phyloP scores from a whole-genome alignment of 2,888 invertebrate species.

The Netelia melanura region DNA sequence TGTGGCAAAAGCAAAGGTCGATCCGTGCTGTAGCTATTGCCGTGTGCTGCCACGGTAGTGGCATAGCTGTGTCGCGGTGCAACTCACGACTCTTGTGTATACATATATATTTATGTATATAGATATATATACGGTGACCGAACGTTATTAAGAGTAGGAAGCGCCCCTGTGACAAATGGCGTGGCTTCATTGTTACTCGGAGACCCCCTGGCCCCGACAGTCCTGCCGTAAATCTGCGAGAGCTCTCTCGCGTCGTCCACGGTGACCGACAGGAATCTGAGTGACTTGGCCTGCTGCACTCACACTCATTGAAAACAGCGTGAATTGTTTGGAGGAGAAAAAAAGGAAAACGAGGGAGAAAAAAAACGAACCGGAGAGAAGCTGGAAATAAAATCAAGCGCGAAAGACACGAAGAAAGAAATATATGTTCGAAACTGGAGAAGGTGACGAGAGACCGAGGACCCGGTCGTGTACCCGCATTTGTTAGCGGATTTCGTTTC shows the following conservation, averaged over 20 bases:
- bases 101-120: conserved; percentile 48
- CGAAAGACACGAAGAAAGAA: conserved; percentile 18
- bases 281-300: conserved; percentile 65
- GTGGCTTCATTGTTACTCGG: conserved; percentile 82
- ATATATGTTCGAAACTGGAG: conserved; percentile 28
- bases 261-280: conserved; percentile 80
- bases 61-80: conserved; percentile 2
- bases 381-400: conserved; percentile 38
- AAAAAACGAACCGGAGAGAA: conserved; percentile 17
- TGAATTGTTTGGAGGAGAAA: conserved; percentile 16
- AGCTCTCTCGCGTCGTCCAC: conserved; percentile 46
- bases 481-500: conserved; percentile 30
- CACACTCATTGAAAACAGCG: conserved; percentile 31
- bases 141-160: conserved; percentile 83
- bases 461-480: conserved; percentile 29
- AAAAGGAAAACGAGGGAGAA: conserved; percentile 21
- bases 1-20: conserved; percentile 78
- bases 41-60: conserved; percentile 62
- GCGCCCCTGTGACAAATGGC: conserved; percentile 84
- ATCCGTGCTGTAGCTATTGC: conserved; percentile 77
- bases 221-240: conserved; percentile 81
- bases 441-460: conserved; percentile 23
- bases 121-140: conserved; percentile 59
- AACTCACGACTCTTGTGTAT: conserved; percentile 55
- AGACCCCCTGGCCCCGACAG: conserved; percentile 73